Conservation (phyloP, 2,797 vertebrate species). For the Taenioides sp. region DNA sequence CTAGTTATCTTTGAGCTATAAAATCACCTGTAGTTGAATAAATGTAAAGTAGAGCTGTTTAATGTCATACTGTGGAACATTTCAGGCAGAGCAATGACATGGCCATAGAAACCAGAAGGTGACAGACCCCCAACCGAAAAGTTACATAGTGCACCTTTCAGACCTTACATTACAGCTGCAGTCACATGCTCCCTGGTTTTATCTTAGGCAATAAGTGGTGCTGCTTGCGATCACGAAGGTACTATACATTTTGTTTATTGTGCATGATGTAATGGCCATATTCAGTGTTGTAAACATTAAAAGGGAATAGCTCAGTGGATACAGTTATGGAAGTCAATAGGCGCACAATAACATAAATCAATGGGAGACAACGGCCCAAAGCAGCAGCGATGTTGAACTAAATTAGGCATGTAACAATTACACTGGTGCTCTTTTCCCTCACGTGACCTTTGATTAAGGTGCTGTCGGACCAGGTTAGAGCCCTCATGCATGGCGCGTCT, state of each 20-base stretch:
- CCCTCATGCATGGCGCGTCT: slow-evolving; percentile 54
- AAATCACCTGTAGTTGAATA: too few relatives aligned
- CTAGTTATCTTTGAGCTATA: too few relatives aligned
- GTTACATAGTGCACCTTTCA: slow-evolving; percentile 2
- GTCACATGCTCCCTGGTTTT: slow-evolving; percentile 39
- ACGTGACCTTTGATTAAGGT: slow-evolving; percentile 71
- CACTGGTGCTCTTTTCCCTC: slow-evolving; percentile 30
- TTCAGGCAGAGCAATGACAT: too few relatives aligned
- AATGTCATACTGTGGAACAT: too few relatives aligned
- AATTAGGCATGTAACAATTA: slow-evolving; percentile 77
- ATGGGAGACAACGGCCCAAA: slow-evolving; percentile 69
- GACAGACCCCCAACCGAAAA: too few relatives aligned
- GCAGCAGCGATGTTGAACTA: slow-evolving; percentile 67
- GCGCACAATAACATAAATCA: slow-evolving; percentile 72
- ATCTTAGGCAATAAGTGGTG: slow-evolving; percentile 53
- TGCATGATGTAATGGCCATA: slow-evolving; percentile 62
- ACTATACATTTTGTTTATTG: slow-evolving; percentile 54
- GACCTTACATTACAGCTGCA: slow-evolving; percentile 43
- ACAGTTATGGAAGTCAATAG: slow-evolving; percentile 72
- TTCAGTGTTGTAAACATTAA: slow-evolving; percentile 60
- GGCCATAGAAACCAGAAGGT: too few relatives aligned
- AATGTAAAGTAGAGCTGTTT: too few relatives aligned
- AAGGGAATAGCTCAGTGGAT: slow-evolving; percentile 59
- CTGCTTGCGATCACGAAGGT: slow-evolving; percentile 45
- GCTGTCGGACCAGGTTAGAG: slow-evolving; percentile 43